Conservation (phyloP, 2,888 invertebrate species). For the Mongoloraphidia duomilia region DNA sequence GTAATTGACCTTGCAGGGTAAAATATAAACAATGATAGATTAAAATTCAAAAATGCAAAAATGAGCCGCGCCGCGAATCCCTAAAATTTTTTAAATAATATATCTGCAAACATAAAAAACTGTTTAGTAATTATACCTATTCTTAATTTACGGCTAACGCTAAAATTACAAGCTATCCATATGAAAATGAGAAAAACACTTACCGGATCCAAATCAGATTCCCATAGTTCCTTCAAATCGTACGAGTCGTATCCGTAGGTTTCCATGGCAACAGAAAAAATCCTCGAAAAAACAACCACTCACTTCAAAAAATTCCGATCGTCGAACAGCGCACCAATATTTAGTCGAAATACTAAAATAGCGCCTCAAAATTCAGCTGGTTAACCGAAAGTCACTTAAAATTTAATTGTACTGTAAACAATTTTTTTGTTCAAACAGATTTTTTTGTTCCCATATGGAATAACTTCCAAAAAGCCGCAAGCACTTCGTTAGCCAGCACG, state of each 20-base stretch:
- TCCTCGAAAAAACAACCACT: not conserved
- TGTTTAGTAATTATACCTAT: too few species aligned
- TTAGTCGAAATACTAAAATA: not conserved
- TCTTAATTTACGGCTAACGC: not conserved
- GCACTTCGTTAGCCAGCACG: too few species aligned
- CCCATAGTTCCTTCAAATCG: constrained; percentile 68
- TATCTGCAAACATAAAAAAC: too few species aligned
- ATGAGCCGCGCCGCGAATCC: too few species aligned
- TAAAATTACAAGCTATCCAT: not conserved
- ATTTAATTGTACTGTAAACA: not conserved
- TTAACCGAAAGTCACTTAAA: not conserved
- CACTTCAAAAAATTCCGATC: not conserved
- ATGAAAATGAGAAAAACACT: constrained; percentile 27
- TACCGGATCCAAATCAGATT: constrained; percentile 71
- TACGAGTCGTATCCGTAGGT: constrained; percentile 59
- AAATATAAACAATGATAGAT: too few species aligned
- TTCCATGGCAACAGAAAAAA: constrained; percentile 40
- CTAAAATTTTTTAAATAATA: too few species aligned
- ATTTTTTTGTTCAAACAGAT: too few species aligned
- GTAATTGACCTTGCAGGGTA: too few species aligned
- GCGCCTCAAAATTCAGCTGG: not conserved
- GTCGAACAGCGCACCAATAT: not conserved
- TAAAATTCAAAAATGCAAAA: too few species aligned
- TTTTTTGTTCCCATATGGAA: too few species aligned
- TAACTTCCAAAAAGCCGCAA: too few species aligned